Base-by-base conservation (phyloP, 2,888 invertebrate species). In the Chesias legatella region DNA sequence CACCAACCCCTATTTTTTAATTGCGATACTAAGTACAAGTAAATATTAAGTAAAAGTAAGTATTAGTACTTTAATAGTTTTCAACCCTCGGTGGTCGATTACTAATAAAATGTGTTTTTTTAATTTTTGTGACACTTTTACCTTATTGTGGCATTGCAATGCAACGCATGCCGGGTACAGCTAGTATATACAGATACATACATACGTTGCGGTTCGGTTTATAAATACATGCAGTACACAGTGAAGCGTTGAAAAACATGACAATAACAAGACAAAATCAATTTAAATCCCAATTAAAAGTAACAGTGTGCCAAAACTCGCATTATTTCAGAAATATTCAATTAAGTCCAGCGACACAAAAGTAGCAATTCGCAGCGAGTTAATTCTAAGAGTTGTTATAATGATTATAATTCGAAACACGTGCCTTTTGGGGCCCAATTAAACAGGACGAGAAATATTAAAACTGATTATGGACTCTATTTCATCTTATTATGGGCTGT, bases 401-500 rank as follows among this genome's bases (percentile, higher is more conserved):
- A 53, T 51, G 30, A 53, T 53, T 48, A 43, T 49, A 51, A 53
- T 53, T 51, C 53, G 21, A 43, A 25, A 42, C 53, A 48, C 51
- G 53, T 51, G 48, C 51, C 50, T 38, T 47, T 47, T 40, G 43
- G 45, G 31, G 48, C 44, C 40, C 33, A 48, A 44, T 47, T 51
- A 53, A 44, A 44, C 31, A 42, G 35, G 26, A 33, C 36, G 33
- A 25, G 37, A 42, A 41, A 43, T 39, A 42, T 31, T 32, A 39
- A 25, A 23, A 43, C 26, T 40, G 43, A 44, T 44, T 44, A 48
- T 34, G 20, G 25, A 37, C 43, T 46, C 48, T 50, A 45, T 44
- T 36, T 33, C 33, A 37, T 30, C 20, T 7, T 20, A 21, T 23
- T 20, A 28, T 11, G 24, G 13, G n/a, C 25, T 21, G 13, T 9